Evolutionary conservation across 2,888 invertebrate genomes (phyloP), one percentile per base, ranked within the genome.

Genomic region (Phyllotreta cruciferae): DNA sequence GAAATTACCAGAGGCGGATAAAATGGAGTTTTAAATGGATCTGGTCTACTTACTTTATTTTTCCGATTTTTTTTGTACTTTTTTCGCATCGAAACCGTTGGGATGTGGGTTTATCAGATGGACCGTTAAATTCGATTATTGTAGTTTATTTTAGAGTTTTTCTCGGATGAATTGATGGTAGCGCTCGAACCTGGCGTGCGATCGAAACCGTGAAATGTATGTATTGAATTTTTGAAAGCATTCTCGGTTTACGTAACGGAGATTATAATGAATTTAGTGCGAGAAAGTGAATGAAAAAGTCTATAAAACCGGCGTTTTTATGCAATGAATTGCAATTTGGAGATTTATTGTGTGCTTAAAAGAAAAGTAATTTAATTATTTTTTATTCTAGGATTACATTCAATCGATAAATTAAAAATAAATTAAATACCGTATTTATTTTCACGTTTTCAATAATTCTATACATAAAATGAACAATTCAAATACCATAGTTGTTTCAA

Each of bases 91-190:
- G 9, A 34, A 11, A 53, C 39, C 54, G 34, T 54, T 41, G 24
- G 13, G 24, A 54, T 54, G 54, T 54, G 54, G 54, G 54, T 54
- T 54, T 37, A 54, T 34, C 38, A 24, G 38, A 54, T 54, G 54
- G 42, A 54, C 54, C 54, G 54, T 54, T 54, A 54, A 54, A 54
- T 54, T 54, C 42, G 41, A 54, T 54, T 54, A 54, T 54, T 24
- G 24, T 24, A 24, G 24, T 53, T 53, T 53, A 37, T 36, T 53
- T 53, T n/a, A 11, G 14, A 37, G 53, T 39, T 53, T 53, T 53
- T 35, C 14, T 53, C 53, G 37, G 14, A 13, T 47, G 13, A 24
- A 24, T 24, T 24, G 24, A 24, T 24, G 24, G 24, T 24, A 24
- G 24, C 24, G 24, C 24, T 24, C 24, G 24, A 24, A 24, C 24